phyloP scores from a whole-genome alignment of 2,797 vertebrate species.

The Molossus alvarezi region DNA sequence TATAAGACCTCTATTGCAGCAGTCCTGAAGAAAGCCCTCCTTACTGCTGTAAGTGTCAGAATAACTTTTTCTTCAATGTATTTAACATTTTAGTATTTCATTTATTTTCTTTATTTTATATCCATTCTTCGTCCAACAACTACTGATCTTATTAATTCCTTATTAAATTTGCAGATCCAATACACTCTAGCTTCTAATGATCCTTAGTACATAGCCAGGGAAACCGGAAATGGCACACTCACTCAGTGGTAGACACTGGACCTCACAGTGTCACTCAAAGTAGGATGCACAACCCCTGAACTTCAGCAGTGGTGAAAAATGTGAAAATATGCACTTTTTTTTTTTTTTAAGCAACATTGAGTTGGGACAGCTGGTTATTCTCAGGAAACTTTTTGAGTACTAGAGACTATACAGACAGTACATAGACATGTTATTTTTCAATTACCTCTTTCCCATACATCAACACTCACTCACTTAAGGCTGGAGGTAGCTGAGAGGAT shows the following conservation, averaged over 20 bases:
- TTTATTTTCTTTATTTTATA: background rate
- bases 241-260: background rate
- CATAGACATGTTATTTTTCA: background rate
- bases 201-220: background rate
- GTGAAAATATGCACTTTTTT: background rate
- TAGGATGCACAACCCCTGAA: background rate
- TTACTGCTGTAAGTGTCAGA: background rate
- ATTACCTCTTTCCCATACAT: background rate
- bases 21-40: background rate
- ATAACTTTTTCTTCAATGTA: background rate
- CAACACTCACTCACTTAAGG: background rate
- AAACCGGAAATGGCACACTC: background rate
- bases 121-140: background rate
- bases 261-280: background rate
- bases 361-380: background rate
- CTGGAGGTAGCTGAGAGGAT: background rate
- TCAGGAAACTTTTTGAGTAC: background rate
- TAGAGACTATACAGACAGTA: background rate
- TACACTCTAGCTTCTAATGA: background rate
- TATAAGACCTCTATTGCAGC: background rate
- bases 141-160: background rate
- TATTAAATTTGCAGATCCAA: background rate
- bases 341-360: background rate
- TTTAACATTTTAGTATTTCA: background rate
- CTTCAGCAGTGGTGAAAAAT: slow-evolving; percentile 19